Evolutionary conservation across 2,888 invertebrate genomes (phyloP).

Genomic region (Trimorus sp.): DNA sequence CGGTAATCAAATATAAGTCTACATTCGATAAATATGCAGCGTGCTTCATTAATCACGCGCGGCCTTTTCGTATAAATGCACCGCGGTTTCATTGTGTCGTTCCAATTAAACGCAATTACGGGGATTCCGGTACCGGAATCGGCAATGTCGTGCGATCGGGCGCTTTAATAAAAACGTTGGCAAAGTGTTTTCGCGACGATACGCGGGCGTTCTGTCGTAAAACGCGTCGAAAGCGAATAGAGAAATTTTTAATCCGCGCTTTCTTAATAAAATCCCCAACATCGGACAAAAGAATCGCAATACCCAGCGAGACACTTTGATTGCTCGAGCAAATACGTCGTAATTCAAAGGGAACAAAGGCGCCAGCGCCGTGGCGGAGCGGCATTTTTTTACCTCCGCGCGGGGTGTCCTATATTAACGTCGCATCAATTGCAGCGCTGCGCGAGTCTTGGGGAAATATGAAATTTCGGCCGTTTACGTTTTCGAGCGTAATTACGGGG

Average conservation of each 20-base stretch:
- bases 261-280: slow-evolving; percentile 44
- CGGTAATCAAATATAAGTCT: slow-evolving; percentile 7
- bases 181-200: too few relatives aligned
- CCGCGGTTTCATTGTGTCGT: background rate
- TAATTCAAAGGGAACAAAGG: slow-evolving; percentile 56
- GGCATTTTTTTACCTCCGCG: slow-evolving; percentile 27
- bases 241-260: slow-evolving; percentile 33
- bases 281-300: slow-evolving; percentile 45
- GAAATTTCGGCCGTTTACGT: slow-evolving; percentile 43
- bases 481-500: slow-evolving; percentile 41
- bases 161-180: too few relatives aligned
- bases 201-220: too few relatives aligned
- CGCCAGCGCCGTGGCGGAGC: slow-evolving; percentile 8
- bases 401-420: slow-evolving; percentile 36
- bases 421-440: slow-evolving; percentile 35
- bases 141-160: too few relatives aligned
- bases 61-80: slow-evolving; percentile 34
- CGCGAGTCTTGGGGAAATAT: slow-evolving; percentile 38
- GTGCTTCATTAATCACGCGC: slow-evolving; percentile 23
- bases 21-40: slow-evolving; percentile 33
- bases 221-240: background rate
- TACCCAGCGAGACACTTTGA: slow-evolving; percentile 49
- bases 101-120: too few relatives aligned
- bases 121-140: too few relatives aligned
- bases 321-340: slow-evolving; percentile 51